Base-by-base conservation (phyloP, 2,113 vertebrate species). In the Neotragus pygmaeus region DNA sequence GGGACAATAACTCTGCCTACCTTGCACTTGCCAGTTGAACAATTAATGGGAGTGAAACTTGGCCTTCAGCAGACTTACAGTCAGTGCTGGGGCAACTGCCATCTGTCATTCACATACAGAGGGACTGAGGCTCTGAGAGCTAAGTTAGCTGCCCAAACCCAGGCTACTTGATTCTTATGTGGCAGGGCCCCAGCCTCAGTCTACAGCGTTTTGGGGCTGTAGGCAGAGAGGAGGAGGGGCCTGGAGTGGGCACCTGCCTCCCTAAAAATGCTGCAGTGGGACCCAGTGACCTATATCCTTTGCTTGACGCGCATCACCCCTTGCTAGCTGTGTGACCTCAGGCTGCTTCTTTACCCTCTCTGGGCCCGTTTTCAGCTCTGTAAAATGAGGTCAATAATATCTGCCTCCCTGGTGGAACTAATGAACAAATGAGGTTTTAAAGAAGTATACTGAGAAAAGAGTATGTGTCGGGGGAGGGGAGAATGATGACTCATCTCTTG, bases 91-190 rank as follows among this genome's bases (percentile, higher is more conserved):
- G 30, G 53, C 2, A 10, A 9, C 73, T 23, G 47, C 6, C 36
- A 6, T 36, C 64, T 0, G 43, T 11, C 17, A 0, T 28, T 7
- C 62, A 39, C 21, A 1, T 0, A 10, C 4, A 70, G 58, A 62
- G 87, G 85, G 51, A 43, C 78, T 2, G 82, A 43, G 64, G 73
- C 51, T 47, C 49, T 0, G 11, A 64, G 77, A 33, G n/a, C 62
- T 30, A 13, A 5, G 10, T 17, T 6, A 23, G 80, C 62, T 27
- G 57, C 28, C 43, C 55, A 3, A 7, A 23, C 49, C 36, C 25
- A 21, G 27, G 85, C 21, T 57, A 55, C 7, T 55, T 6, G 2
- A 33, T 14, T 39, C 57, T 2, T 16, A 21, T 2, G 66, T 11
- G 13, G 28, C 21, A 36, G 77, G n/a, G 2, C 57, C 57, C 66